These are phyloP conservation scores for Isaurus tuberculatus DNA, from an alignment of 92 coral and sea anemone species.

Conservation along the genomic window DNA sequence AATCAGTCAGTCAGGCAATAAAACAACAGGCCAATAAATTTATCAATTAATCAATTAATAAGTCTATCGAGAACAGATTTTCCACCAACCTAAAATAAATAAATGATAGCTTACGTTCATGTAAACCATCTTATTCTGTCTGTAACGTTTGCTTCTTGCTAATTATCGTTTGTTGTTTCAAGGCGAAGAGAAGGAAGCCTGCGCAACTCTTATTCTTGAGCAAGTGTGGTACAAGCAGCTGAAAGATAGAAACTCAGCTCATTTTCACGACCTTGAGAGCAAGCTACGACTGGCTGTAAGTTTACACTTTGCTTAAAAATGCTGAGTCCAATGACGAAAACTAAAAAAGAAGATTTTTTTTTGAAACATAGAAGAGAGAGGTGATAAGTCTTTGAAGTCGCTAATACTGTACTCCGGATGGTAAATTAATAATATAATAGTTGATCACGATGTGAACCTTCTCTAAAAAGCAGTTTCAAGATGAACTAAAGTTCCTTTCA, in stretches of 20 bases:
- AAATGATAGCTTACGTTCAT: too few species aligned
- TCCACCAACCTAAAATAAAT: too few species aligned
- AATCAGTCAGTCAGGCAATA: background rate
- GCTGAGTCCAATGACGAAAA: background rate
- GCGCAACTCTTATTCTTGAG: constrained; percentile 78
- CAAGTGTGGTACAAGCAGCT: constrained; percentile 90
- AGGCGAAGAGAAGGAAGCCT: constrained; percentile 80
- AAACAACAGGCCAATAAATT: too few species aligned
- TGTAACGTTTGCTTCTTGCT: background rate
- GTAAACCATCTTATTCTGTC: background rate
- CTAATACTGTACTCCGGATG: too few species aligned
- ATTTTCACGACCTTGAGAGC: constrained; percentile 54
- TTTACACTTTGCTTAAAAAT: background rate
- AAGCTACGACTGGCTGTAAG: constrained; percentile 74
- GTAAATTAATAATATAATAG: too few species aligned
- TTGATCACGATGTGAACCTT: too few species aligned
- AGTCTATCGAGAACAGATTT: too few species aligned
- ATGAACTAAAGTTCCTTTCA: background rate
- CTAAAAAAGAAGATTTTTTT: too few species aligned
- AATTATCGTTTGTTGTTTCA: background rate
- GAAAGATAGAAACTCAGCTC: constrained; percentile 46
- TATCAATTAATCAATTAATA: too few species aligned
- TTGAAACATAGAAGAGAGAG: too few species aligned
- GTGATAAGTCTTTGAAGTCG: too few species aligned
- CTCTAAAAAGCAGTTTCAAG: background rate